Conservation (phyloP, 2,113 vertebrate species). For the Antechinus stuartii region DNA sequence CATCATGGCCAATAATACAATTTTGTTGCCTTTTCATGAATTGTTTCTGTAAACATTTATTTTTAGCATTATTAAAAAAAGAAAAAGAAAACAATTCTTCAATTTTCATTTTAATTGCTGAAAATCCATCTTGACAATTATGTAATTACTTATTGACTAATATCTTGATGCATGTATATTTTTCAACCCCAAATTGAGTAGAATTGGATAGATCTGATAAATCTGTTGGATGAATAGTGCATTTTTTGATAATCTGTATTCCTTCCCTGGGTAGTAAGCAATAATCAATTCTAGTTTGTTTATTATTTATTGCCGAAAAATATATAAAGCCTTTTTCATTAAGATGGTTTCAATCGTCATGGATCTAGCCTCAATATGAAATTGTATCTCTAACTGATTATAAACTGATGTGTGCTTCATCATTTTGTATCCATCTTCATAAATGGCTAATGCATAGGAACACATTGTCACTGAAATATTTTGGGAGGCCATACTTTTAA, state of each 20-base stretch:
- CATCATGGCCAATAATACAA: neutral
- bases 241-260: slow-evolving; percentile 59
- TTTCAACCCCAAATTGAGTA: slow-evolving; percentile 57
- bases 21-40: slow-evolving; percentile 31
- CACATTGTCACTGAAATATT: slow-evolving; percentile 47
- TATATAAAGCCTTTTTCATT: slow-evolving; percentile 72
- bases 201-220: slow-evolving; percentile 61
- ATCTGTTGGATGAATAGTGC: slow-evolving; percentile 66
- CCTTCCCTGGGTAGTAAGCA: slow-evolving; percentile 57
- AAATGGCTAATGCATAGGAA: slow-evolving; percentile 65
- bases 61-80: slow-evolving; percentile 29
- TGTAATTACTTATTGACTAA: slow-evolving; percentile 61
- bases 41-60: slow-evolving; percentile 8
- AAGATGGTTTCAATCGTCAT: slow-evolving; percentile 62
- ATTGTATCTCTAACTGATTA: slow-evolving; percentile 66
- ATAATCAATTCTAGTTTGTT: slow-evolving; percentile 66
- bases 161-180: slow-evolving; percentile 58
- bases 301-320: slow-evolving; percentile 65
- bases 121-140: slow-evolving; percentile 52
- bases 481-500: slow-evolving; percentile 56
- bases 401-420: slow-evolving; percentile 61
- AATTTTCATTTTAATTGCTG: slow-evolving; percentile 55
- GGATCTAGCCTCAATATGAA: slow-evolving; percentile 48
- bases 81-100: neutral
- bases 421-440: slow-evolving; percentile 70